Evolutionary conservation across 2,797 vertebrate species (phyloP).

Genomic region (Myotis pilosus): DNA sequence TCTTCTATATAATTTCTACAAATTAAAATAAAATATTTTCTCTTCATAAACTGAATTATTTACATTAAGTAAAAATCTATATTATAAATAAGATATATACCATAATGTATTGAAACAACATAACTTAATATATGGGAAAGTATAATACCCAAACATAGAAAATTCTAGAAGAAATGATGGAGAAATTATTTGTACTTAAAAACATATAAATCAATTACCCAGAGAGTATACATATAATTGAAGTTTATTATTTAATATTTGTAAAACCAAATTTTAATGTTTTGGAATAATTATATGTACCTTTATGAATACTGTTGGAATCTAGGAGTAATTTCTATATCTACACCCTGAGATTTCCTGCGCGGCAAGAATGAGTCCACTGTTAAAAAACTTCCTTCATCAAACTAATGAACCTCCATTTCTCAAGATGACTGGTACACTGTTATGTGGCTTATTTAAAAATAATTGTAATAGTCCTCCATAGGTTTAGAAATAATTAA

Average conservation of each 20-base stretch:
- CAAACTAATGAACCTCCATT: conserved; percentile 37
- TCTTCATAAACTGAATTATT: background rate
- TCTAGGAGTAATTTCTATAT: background rate
- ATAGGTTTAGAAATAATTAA: conserved; percentile 63
- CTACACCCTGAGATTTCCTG: background rate
- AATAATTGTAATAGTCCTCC: conserved; percentile 45
- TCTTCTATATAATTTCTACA: background rate
- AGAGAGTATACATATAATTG: background rate
- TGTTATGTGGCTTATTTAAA: conserved; percentile 40
- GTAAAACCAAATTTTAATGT: background rate
- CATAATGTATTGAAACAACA: background rate
- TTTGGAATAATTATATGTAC: background rate
- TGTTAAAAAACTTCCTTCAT: conserved; percentile 33
- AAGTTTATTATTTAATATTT: background rate
- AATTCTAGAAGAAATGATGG: background rate
- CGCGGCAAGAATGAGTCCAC: background rate
- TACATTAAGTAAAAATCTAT: background rate
- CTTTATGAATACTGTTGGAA: conserved; percentile 11
- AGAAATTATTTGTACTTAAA: background rate
- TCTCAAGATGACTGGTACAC: conserved; percentile 13
- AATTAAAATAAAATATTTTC: background rate
- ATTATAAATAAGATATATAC: background rate
- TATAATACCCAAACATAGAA: background rate
- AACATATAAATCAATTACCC: background rate
- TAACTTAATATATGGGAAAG: background rate